Conservation (phyloP, 2,797 vertebrate species). For the Rhyacichthys aspro region DNA sequence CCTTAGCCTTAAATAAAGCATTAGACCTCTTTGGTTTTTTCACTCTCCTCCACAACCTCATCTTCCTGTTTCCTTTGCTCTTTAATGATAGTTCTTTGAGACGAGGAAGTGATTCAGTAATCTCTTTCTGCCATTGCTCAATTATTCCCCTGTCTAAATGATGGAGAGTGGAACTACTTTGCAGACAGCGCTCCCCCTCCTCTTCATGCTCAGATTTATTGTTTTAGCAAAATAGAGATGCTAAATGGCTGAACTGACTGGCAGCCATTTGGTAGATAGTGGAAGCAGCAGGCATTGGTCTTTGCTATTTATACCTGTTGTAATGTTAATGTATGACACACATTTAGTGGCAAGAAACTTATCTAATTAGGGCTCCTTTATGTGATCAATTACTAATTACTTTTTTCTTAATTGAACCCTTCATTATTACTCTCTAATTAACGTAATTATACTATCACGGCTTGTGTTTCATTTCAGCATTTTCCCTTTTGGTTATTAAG, state of each 20-base stretch:
- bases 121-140: slow-evolving; percentile 66
- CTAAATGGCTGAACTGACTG: slow-evolving; percentile 54
- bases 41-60: neutral
- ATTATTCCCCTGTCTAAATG: slow-evolving; percentile 65
- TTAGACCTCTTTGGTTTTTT: slow-evolving; percentile 14
- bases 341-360: slow-evolving; percentile 21
- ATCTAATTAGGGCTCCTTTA: slow-evolving; percentile 34
- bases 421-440: slow-evolving; percentile 23
- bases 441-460: slow-evolving; percentile 2
- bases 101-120: slow-evolving; percentile 61
- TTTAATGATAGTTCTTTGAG: slow-evolving; percentile 65
- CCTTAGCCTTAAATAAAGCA: slow-evolving; percentile 26
- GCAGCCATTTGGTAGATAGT: slow-evolving; percentile 49
- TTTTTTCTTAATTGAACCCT: slow-evolving; percentile 26
- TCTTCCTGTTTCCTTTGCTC: slow-evolving; percentile 17
- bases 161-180: slow-evolving; percentile 54
- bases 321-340: slow-evolving; percentile 28
- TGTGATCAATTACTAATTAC: slow-evolving; percentile 44
- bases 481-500: slow-evolving; percentile 1
- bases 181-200: slow-evolving; percentile 7
- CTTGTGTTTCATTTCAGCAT: slow-evolving; percentile 2
- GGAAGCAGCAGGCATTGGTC: slow-evolving; percentile 45
- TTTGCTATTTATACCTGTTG: slow-evolving; percentile 20
- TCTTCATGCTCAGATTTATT: slow-evolving; percentile 46
- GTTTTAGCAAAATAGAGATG: slow-evolving; percentile 54